A percentile compares a stretch with the other conserved stretches of the same genome.
Conservation (phyloP, 2,797 vertebrate genomes). For the Scomberomorus guttatus region DNA sequence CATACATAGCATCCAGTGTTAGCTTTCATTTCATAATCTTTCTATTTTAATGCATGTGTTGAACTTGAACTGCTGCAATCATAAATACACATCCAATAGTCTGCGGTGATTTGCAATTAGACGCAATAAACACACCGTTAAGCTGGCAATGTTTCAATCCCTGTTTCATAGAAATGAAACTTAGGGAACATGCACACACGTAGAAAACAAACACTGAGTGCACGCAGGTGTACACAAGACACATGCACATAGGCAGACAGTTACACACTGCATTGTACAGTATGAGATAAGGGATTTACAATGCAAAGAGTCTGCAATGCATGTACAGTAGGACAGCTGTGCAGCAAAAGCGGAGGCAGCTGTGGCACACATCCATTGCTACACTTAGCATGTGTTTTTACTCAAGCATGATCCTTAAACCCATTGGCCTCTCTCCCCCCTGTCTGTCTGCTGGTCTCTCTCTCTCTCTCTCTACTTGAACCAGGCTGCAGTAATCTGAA, state of each 20-base stretch:
- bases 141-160: neutral
- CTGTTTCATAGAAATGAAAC: constrained; percentile 78
- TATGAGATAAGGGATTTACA: neutral
- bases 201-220: constrained; percentile 4
- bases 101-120: neutral
- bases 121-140: neutral
- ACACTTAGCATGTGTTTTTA: constrained; percentile 13
- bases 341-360: neutral
- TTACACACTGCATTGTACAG: neutral
- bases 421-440: neutral
- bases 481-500: neutral
- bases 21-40: neutral
- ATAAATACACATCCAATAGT: neutral
- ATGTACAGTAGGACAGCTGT: neutral
- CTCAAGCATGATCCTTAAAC: constrained; percentile 3
- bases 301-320: neutral
- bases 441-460: neutral
- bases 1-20: neutral
- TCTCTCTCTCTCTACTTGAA: neutral
- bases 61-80: neutral
- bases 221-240: neutral
- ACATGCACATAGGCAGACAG: neutral
- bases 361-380: neutral
- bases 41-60: neutral
- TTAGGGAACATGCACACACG: constrained; percentile 1